phyloP scores from a whole-genome alignment of 2,113 vertebrate genomes.

The Pteropus alecto region DNA sequence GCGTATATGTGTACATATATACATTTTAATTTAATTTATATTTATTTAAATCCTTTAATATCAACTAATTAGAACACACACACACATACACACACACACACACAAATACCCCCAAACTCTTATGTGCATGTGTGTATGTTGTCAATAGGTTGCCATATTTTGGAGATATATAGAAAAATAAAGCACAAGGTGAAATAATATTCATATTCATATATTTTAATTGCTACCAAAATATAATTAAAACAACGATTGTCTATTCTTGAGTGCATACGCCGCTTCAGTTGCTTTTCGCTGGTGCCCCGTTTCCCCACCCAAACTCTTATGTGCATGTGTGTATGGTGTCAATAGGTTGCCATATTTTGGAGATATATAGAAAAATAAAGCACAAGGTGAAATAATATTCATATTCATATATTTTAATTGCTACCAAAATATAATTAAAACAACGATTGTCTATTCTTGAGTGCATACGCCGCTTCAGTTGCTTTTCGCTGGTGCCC shows the following conservation, averaged over 20 bases:
- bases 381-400: background rate
- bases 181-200: background rate
- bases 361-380: background rate
- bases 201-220: background rate
- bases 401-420: background rate
- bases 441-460: background rate
- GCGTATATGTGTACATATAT: background rate
- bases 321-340: background rate
- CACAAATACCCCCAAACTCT: background rate
- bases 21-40: background rate
- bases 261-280: accelerated
- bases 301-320: too few species aligned
- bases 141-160: background rate
- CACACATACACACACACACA: background rate
- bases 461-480: accelerated
- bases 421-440: background rate
- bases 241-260: background rate
- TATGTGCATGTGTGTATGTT: background rate
- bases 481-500: background rate
- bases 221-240: background rate
- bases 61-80: background rate
- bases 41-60: background rate
- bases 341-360: background rate
- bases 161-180: background rate
- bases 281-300: background rate